Conservation (phyloP, 2,888 invertebrate species). For the Ectemnius continuus region DNA sequence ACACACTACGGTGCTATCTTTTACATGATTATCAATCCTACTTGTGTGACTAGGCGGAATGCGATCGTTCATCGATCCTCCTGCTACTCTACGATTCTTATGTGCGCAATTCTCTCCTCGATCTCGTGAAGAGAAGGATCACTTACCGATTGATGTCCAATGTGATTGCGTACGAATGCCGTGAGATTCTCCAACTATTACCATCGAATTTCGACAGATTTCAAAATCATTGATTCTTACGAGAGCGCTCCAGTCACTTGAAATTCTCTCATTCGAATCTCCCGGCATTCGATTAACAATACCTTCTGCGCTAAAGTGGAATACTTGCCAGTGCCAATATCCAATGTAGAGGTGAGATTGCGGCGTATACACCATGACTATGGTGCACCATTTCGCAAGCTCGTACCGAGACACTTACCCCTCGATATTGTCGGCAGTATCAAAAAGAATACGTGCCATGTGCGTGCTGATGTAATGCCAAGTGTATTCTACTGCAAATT, state of each 20-base stretch:
- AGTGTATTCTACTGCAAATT: no score
- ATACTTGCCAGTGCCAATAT: conserved; percentile 42
- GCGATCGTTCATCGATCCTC: conserved; percentile 66
- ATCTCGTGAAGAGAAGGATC: conserved; percentile 43
- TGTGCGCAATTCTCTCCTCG: conserved; percentile 56
- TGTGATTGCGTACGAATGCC: no score
- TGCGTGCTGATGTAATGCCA: not conserved
- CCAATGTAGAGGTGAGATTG: no score
- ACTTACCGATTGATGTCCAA: no score
- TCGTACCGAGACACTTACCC: no score
- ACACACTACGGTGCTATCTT: conserved; percentile 71
- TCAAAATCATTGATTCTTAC: no score
- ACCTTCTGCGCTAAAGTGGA: conserved; percentile 31
- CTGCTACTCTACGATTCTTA: conserved; percentile 71
- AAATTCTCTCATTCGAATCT: no score
- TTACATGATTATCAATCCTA: conserved; percentile 61
- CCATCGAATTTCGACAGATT: no score
- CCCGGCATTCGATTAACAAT: conserved; percentile 37
- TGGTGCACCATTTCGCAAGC: no score
- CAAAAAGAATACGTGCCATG: conserved; percentile 16
- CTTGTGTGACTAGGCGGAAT: conserved; percentile 52
- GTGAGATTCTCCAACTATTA: no score
- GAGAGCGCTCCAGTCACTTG: no score
- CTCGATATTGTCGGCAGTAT: not conserved
- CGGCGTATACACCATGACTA: no score